Evolutionary conservation across 1,140 invertebrate species (phyloP).

Genomic region (Scylla paramamosain): DNA sequence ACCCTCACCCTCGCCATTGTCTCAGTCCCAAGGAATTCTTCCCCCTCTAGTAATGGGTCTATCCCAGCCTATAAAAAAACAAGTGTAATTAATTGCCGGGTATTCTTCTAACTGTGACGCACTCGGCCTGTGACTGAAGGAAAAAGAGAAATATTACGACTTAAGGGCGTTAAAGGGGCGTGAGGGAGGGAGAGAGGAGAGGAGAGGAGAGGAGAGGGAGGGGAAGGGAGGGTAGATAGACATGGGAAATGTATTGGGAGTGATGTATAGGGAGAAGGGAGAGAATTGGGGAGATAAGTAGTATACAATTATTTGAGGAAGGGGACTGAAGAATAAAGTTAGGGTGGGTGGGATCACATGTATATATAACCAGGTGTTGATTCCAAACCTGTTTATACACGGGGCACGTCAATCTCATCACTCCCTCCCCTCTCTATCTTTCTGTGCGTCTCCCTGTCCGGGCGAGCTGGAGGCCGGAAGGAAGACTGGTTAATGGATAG

Average conservation of each 20-base stretch:
- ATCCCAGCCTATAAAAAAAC: constrained; percentile 13
- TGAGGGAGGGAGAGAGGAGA: background rate
- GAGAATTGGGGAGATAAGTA: background rate
- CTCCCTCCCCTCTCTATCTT: too few relatives aligned
- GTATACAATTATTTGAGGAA: background rate
- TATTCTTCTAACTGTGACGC: background rate
- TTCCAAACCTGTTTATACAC: constrained; percentile 3
- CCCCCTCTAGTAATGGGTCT: background rate
- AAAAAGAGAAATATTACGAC: background rate
- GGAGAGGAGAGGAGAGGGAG: background rate
- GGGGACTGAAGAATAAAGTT: background rate
- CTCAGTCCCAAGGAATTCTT: background rate
- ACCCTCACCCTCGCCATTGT: background rate
- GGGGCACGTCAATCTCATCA: background rate
- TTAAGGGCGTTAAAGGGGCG: background rate
- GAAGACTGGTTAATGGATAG: constrained; percentile 6
- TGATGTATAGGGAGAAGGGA: too few relatives aligned
- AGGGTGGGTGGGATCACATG: background rate
- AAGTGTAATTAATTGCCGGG: constrained; percentile 22
- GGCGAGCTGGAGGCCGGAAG: too few relatives aligned
- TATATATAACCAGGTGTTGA: background rate
- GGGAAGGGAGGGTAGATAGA: background rate
- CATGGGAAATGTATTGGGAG: too few relatives aligned
- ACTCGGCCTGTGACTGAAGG: background rate
- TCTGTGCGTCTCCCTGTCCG: too few relatives aligned